Evolutionary conservation across 2,888 invertebrate species (phyloP), one percentile per base, ranked within the genome.

Genomic region (Sabatieria punctata): DNA sequence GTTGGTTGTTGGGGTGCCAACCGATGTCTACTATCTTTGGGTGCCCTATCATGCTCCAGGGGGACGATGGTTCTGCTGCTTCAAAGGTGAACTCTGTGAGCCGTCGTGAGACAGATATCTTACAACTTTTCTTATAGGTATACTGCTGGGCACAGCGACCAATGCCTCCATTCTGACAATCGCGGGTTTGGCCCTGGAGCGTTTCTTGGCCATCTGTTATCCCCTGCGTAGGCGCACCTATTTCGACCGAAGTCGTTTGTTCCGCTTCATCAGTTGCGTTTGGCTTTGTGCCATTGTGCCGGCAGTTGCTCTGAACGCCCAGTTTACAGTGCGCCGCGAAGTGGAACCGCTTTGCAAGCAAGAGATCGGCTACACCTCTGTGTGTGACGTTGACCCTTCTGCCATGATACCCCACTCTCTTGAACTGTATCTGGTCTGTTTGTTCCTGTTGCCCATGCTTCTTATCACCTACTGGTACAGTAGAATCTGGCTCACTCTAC

Each of bases 141-240:
- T 57, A 8, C 47, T 58, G 4, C 60, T 61, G 45, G 57, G 57
- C 15, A 51, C 57, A 21, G 62, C 62, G 51, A 62, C 61, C 1
- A 61, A 58, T 48, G 55, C 55, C 21, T 62, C 62, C 18, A 60
- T 62, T 35, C 49, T 61, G 18, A 58, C 60, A n/a, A 60, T 61
- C 22, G 55, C 60, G 8, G 48, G 54, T 11, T 45, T 61, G 30
- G 59, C 59, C 1, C 53, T 53, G 8, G 62, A 62, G 42, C 48
- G 62, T 47, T 56, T 57, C 35, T 55, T 58, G 41, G 62, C 60
- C 43, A 62, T 62, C 33, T 59, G 60, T 45, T 59, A 62, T 48
- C 61, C 61, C 8, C 59, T 62, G 47, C 51, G 52, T 33, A 30
- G 53, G 8, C 30, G 49, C 21, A 45, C 51, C 19, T 48, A 45